Evolutionary conservation across 2,797 vertebrate species (phyloP), one percentile per base, ranked within the genome.

Genomic region (Australoheros facetus): DNA sequence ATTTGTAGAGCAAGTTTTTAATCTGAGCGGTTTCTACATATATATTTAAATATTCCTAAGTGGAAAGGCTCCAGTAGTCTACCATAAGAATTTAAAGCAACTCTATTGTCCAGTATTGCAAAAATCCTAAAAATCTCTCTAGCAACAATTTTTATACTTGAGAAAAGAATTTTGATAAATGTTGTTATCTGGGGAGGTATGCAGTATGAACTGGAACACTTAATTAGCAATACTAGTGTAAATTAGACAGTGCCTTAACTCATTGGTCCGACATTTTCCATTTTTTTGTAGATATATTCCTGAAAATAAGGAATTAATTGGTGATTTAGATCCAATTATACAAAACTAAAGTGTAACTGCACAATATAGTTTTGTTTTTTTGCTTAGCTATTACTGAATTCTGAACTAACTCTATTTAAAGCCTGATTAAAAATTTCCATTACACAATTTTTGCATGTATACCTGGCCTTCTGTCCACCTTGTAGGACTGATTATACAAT

Each of bases 1-100:
- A 71, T 82, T 75, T 53, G 74, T 14, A 87, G 54, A 77, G 81
- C 72, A 80, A 76, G 70, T n/a, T 56, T 86, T 85, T 86, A 82
- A 76, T 81, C 81, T 88, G 79, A 84, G 78, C 39, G 16, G 9
- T 11, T 11, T 37, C 3, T 37, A 37, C 8, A 10, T 37, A 37
- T 37, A 34, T 34, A 32, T 32, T 4, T 30, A 30, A 5, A 30
- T 30, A 30, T 30, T 54, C 34, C 78, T 7, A 13, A 69, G 56
- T 62, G 34, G 70, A 74, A 85, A 82, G 17, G 72, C 75, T 88
- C 57, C 64, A 77, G 55, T 3, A 17, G 14, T 12, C 7, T 60
- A 56, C 21, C 53, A 10, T 76, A 75, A 74, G 80, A 12, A 64
- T 62, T 26, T 71, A 48, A 4, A 75, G 55, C 51, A 84, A 37